Evolutionary conservation across 2,797 vertebrate genomes (phyloP).

Genomic region (Tadarida brasiliensis): DNA sequence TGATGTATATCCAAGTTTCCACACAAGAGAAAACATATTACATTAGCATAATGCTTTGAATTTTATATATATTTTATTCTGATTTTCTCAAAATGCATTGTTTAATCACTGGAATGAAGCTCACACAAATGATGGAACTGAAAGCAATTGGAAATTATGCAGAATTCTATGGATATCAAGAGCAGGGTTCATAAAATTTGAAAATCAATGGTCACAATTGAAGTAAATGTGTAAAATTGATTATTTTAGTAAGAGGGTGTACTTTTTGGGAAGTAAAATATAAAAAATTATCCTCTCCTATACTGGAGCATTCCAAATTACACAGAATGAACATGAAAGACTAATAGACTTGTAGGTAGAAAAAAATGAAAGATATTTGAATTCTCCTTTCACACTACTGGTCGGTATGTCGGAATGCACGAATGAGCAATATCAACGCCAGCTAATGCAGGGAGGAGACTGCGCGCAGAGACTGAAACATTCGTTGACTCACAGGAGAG

Average conservation of each 20-base stretch:
- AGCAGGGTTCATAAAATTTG: slow-evolving; percentile 34
- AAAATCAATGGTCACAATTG: slow-evolving; percentile 52
- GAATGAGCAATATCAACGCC: background rate
- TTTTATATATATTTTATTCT: slow-evolving; percentile 37
- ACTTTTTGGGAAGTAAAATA: slow-evolving; percentile 31
- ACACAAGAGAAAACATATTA: background rate
- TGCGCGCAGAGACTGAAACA: background rate
- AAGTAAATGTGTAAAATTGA: slow-evolving; percentile 30
- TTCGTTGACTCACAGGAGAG: background rate
- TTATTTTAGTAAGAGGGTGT: background rate
- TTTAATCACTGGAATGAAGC: slow-evolving; percentile 43
- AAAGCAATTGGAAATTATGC: slow-evolving; percentile 44
- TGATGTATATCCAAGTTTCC: background rate
- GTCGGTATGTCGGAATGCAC: background rate
- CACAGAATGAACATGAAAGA: background rate
- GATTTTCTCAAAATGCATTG: slow-evolving; percentile 1
- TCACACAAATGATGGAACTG: slow-evolving; percentile 21
- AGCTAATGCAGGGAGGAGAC: background rate
- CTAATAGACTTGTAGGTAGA: background rate
- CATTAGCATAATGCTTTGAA: slow-evolving; percentile 26
- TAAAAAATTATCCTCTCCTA: background rate
- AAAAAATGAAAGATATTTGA: background rate
- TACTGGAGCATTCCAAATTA: background rate
- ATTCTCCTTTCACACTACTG: background rate
- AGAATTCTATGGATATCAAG: slow-evolving; percentile 39